A percentile compares a stretch with the other conserved stretches of the same genome.
Evolutionary conservation across 1,140 invertebrate genomes (phyloP).

Genomic region (Aphidius gifuensis): DNA sequence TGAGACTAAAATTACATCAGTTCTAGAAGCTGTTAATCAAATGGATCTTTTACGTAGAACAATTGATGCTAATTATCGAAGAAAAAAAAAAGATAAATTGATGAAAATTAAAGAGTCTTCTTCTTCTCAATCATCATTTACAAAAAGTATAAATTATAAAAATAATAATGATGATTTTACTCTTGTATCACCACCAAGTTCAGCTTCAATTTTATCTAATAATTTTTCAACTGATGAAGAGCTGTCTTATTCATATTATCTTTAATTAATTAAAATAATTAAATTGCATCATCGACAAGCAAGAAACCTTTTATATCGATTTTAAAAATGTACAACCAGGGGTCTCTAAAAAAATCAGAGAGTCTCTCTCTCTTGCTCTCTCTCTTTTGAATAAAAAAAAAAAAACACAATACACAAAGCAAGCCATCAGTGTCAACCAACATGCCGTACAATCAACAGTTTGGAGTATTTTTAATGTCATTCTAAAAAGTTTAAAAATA

Average conservation of each 20-base stretch:
- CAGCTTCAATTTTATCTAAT: not conserved
- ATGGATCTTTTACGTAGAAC: slow-evolving; percentile 36
- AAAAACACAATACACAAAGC: not conserved
- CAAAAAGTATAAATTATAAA: too few species aligned
- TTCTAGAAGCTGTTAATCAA: slow-evolving; percentile 33
- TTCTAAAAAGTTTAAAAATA: slow-evolving; percentile 17
- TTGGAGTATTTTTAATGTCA: slow-evolving; percentile 14
- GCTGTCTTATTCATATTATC: too few species aligned
- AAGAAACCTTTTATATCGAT: not conserved
- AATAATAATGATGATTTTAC: not conserved
- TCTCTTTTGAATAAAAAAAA: too few species aligned
- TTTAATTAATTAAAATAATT: too few species aligned
- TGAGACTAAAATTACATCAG: slow-evolving; percentile 28
- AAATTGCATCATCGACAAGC: too few species aligned
- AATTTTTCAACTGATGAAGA: too few species aligned
- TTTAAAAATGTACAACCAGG: not conserved
- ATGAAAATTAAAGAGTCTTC: too few species aligned
- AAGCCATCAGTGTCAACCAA: slow-evolving; percentile 37
- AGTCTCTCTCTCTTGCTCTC: too few species aligned
- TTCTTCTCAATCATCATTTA: too few species aligned
- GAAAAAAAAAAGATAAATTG: too few species aligned
- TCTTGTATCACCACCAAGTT: slow-evolving; percentile 15
- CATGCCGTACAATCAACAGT: slow-evolving; percentile 40
- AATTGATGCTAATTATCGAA: slow-evolving; percentile 27
- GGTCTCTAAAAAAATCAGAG: too few species aligned